Conservation (phyloP, 2,888 invertebrate genomes). For the Trachelus tabidus region DNA sequence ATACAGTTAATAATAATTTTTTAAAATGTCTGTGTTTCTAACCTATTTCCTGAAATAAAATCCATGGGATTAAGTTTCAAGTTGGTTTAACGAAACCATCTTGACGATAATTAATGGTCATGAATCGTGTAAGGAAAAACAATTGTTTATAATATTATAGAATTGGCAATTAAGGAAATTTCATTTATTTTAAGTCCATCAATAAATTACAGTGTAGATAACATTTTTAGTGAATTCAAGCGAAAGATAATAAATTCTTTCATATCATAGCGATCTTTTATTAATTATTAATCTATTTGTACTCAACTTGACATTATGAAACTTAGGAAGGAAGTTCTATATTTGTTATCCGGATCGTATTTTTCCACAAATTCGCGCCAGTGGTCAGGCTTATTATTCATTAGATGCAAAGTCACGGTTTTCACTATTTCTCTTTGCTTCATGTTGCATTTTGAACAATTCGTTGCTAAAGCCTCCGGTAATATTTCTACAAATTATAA, state of each 20-base stretch:
- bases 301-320: slow-evolving; percentile 7
- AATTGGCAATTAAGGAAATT: too few relatives aligned
- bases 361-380: slow-evolving; percentile 31
- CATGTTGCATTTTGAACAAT: slow-evolving; percentile 31
- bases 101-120: background rate
- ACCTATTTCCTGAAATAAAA: background rate
- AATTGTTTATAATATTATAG: too few relatives aligned
- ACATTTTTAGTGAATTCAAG: background rate
- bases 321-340: slow-evolving; percentile 8
- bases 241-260: background rate
- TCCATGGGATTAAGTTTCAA: background rate
- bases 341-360: slow-evolving; percentile 30
- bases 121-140: too few relatives aligned
- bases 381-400: slow-evolving; percentile 16
- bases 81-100: background rate
- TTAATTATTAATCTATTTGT: background rate
- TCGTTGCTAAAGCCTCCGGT: slow-evolving; percentile 29
- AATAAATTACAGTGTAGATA: too few relatives aligned
- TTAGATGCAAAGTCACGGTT: slow-evolving; percentile 25
- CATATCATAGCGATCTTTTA: background rate
- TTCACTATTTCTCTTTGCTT: slow-evolving; percentile 26
- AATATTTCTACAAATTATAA: slow-evolving; percentile 15
- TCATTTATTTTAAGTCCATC: too few relatives aligned
- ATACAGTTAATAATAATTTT: too few relatives aligned
- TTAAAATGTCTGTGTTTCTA: background rate